Conservation (phyloP, 2,113 vertebrate genomes). For the Ceyx margarethae region DNA sequence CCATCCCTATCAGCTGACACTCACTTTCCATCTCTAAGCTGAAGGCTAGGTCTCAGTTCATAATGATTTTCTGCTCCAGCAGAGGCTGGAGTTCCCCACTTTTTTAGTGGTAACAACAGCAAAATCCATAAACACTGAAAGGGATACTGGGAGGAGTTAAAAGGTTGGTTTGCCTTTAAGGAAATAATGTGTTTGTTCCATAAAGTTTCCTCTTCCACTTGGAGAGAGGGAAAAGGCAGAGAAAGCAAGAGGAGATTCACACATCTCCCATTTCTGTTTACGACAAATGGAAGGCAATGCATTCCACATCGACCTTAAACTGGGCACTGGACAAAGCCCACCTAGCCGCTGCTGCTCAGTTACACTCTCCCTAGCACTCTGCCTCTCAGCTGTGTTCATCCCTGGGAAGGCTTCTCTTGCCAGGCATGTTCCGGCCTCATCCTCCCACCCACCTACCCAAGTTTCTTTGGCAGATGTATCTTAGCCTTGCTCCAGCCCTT, state of each 20-base stretch:
- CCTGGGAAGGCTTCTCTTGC: neutral
- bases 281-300: accelerated
- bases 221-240: neutral
- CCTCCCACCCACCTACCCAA: neutral
- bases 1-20: neutral
- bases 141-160: neutral
- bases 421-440: neutral
- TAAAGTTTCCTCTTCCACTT: neutral
- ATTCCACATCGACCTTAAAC: neutral
- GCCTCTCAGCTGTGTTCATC: neutral
- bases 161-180: neutral
- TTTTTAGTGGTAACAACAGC: neutral
- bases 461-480: constrained; percentile 30
- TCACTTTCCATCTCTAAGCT: neutral
- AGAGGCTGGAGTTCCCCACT: neutral
- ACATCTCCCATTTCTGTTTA: neutral
- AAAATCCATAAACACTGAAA: neutral
- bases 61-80: neutral
- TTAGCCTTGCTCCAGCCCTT: constrained; percentile 14
- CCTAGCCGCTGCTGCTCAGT: neutral
- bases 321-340: neutral
- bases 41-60: neutral
- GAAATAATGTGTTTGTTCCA: neutral
- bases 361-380: neutral
- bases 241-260: neutral